Evolutionary conservation across 2,113 vertebrate genomes (phyloP).

Genomic region (Ceyx cyanopectus): DNA sequence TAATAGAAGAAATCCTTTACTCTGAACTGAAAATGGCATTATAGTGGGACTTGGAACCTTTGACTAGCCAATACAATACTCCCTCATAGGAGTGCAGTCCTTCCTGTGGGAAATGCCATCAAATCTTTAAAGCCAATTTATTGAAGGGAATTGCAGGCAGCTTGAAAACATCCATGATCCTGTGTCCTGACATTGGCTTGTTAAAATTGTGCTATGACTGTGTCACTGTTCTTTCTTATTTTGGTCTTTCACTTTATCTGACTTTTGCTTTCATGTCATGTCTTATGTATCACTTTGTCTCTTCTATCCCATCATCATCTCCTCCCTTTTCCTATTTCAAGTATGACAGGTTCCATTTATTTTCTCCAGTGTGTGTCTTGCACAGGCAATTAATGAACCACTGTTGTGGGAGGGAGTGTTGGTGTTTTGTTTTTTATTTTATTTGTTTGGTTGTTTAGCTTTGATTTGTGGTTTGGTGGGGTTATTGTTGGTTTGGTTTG

Average conservation of each 20-base stretch:
- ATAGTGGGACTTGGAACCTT: background rate
- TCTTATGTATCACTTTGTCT: background rate
- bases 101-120: background rate
- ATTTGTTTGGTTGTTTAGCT: too few relatives aligned
- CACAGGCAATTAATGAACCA: background rate
- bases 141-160: constrained; percentile 27
- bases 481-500: too few relatives aligned
- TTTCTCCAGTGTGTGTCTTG: background rate
- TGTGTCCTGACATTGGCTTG: constrained; percentile 26
- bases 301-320: background rate
- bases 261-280: constrained; percentile 1
- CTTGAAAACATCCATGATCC: constrained; percentile 44
- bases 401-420: rapidly evolving
- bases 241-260: background rate
- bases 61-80: background rate
- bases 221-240: constrained; percentile 12
- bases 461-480: background rate
- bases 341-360: constrained; percentile 18
- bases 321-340: background rate
- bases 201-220: background rate
- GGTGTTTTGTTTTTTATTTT: too few relatives aligned
- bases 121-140: constrained; percentile 41
- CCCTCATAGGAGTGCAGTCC: background rate
- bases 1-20: background rate
- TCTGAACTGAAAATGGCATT: background rate